Evolutionary conservation across 2,888 invertebrate species (phyloP).

Genomic region (Cephus runcator): DNA sequence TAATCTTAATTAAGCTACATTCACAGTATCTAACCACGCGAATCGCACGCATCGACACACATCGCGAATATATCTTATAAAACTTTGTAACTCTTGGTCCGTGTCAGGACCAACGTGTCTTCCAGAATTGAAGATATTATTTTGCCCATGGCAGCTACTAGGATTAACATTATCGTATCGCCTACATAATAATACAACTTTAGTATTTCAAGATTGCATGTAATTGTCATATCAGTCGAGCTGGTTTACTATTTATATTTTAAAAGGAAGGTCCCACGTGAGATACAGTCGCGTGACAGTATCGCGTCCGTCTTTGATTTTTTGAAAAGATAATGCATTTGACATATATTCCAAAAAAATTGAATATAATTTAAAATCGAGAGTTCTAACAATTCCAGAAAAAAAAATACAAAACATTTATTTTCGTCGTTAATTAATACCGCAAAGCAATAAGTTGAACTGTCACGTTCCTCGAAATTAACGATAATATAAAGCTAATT

Average conservation of each 20-base stretch:
- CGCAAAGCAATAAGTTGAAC: neutral
- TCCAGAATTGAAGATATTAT: conserved; percentile 59
- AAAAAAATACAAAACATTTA: neutral
- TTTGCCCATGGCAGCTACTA: conserved; percentile 42
- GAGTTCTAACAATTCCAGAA: neutral
- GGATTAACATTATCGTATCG: neutral
- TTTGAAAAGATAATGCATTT: neutral
- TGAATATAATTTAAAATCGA: neutral
- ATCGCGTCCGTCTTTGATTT: neutral
- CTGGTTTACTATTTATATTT: neutral
- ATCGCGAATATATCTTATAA: neutral
- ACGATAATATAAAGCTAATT: neutral
- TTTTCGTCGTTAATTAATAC: neutral
- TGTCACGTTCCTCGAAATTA: neutral
- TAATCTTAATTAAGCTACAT: conserved; percentile 24
- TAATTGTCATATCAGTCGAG: neutral
- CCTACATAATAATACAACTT: neutral
- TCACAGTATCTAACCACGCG: conserved; percentile 12
- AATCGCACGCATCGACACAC: conserved; percentile 14
- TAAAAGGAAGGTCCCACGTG: neutral
- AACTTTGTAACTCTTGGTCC: conserved; percentile 16
- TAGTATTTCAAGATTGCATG: neutral
- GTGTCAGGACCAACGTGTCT: conserved; percentile 38
- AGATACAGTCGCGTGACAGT: neutral
- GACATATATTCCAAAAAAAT: neutral